Conservation (phyloP, 2,797 vertebrate species). For the Ctenopoma kingsleyae region DNA sequence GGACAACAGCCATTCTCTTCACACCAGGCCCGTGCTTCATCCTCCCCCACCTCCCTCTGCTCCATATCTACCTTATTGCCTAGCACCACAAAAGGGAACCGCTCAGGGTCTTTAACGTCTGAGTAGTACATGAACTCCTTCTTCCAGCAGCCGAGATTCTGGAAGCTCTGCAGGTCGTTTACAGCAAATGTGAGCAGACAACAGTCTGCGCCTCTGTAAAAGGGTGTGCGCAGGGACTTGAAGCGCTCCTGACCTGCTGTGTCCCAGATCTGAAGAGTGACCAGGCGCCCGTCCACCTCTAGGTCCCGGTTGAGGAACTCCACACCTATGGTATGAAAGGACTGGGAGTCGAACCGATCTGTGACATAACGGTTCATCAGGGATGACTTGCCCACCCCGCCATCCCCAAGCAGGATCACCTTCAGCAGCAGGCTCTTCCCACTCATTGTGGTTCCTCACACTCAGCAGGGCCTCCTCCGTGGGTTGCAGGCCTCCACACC, state of each 20-base stretch:
- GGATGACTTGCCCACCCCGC: conserved; percentile 97
- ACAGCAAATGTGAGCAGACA: conserved; percentile 97
- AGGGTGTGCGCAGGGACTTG: conserved; percentile 95
- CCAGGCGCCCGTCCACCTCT: conserved; percentile 94
- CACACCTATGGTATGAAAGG: conserved; percentile 98
- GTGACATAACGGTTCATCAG: conserved; percentile 99
- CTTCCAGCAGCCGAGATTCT: conserved; percentile 96
- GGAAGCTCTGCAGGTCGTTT: conserved; percentile 96
- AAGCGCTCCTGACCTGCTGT: conserved; percentile 98
- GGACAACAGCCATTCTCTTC: conserved; percentile 93
- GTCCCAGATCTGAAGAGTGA: conserved; percentile 99
- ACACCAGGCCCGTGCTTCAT: conserved; percentile 94
- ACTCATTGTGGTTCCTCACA: conserved; percentile 87
- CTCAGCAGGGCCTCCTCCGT: conserved; percentile 56
- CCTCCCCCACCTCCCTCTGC: conserved; percentile 91
- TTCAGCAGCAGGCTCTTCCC: conserved; percentile 96
- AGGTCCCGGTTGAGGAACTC: conserved; percentile 98
- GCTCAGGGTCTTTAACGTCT: conserved; percentile 92
- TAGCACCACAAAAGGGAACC: conserved; percentile 95
- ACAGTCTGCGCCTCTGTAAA: conserved; percentile 97
- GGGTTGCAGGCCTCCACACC: conserved; percentile 55
- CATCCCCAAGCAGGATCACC: conserved; percentile 97
- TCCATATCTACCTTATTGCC: conserved; percentile 97
- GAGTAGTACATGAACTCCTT: conserved; percentile 97
- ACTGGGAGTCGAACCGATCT: conserved; percentile 97